phyloP scores from a whole-genome alignment of 2,888 invertebrate genomes.

The Cordilura impudica region DNA sequence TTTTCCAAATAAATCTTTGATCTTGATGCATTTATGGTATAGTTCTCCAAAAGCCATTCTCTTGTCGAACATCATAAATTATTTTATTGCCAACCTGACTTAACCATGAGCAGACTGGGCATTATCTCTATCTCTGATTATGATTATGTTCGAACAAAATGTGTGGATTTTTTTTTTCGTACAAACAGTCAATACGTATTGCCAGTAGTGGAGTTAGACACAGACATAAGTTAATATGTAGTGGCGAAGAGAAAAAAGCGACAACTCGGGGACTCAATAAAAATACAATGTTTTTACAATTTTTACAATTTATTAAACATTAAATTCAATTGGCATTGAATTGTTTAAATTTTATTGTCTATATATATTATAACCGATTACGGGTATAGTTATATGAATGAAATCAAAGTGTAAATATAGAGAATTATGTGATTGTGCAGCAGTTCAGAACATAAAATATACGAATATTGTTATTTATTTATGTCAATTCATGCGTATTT shows the following conservation, averaged over 20 bases:
- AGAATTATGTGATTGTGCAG: neutral
- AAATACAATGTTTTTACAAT: constrained; percentile 36
- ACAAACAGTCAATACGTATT: constrained; percentile 19
- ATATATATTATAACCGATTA: constrained; percentile 1
- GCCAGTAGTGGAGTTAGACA: neutral
- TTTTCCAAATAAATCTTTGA: too few relatives aligned
- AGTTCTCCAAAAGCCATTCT: constrained; percentile 36
- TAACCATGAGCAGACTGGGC: constrained; percentile 12
- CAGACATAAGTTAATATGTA: neutral
- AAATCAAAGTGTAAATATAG: neutral
- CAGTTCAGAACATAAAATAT: constrained; percentile 24
- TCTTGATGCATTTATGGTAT: too few relatives aligned
- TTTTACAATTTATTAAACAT: constrained; percentile 52
- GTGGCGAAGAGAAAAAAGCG: neutral
- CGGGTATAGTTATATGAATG: constrained; percentile 21
- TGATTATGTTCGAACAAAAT: constrained; percentile 45
- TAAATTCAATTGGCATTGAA: constrained; percentile 56
- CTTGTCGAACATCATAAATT: constrained; percentile 52
- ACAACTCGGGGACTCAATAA: constrained; percentile 20
- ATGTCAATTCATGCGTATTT: constrained; percentile 53
- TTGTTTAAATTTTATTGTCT: constrained; percentile 36
- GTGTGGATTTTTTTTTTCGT: constrained; percentile 25
- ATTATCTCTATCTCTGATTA: constrained; percentile 49
- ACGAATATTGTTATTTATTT: constrained; percentile 54
- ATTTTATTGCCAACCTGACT: constrained; percentile 23